Percentiles rank a stretch among this genome's conserved stretches.
Conservation (phyloP, 1,140 invertebrate genomes). For the Neotoxoptera formosana region DNA sequence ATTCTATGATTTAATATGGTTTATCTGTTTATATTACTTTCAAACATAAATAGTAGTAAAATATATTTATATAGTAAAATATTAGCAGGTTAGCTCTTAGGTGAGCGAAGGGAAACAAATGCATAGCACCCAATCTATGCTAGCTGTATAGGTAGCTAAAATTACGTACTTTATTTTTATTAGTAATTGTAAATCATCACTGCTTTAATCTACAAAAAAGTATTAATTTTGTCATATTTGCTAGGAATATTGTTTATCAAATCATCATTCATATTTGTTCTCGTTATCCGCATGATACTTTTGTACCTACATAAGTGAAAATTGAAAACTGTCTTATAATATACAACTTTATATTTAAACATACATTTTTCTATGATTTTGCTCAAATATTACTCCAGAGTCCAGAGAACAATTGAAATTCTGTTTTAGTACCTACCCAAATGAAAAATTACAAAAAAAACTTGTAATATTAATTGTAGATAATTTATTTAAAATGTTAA, state of each 20-base stretch:
- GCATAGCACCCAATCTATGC: background rate
- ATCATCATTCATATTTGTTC: background rate
- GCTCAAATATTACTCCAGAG: background rate
- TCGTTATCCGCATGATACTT: too few relatives aligned
- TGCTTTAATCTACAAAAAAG: background rate
- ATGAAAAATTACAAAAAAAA: conserved; percentile 3
- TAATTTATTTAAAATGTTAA: background rate
- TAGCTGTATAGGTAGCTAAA: background rate
- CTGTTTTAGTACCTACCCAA: too few relatives aligned
- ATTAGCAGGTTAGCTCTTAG: background rate
- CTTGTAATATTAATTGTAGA: background rate
- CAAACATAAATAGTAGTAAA: background rate
- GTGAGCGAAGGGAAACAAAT: background rate
- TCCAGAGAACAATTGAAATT: background rate
- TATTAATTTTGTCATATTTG: background rate
- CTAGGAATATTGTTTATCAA: background rate
- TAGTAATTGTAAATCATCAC: background rate
- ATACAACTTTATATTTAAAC: background rate
- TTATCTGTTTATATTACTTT: background rate
- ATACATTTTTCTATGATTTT: background rate
- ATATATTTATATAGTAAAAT: too few relatives aligned
- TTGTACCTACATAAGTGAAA: conserved; percentile 34
- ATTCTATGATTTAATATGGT: background rate
- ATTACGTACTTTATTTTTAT: background rate
- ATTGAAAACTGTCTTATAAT: background rate